These are phyloP conservation scores for Mythimna ferrago DNA, from an alignment of 2,888 invertebrate species.

Conservation along the genomic window DNA sequence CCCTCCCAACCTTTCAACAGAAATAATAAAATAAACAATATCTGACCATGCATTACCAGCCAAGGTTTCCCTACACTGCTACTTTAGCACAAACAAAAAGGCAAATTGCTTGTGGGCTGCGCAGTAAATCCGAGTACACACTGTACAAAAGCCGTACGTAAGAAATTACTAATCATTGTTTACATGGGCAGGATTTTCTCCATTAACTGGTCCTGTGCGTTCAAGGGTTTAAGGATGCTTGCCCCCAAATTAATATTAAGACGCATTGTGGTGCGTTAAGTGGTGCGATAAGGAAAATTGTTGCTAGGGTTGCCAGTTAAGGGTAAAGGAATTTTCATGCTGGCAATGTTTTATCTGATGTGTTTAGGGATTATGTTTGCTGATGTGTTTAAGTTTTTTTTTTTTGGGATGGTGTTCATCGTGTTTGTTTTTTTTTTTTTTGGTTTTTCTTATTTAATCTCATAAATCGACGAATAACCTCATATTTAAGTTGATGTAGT, in stretches of 20 bases:
- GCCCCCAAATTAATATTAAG: conserved; percentile 68
- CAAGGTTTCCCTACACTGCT: neutral
- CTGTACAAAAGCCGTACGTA: neutral
- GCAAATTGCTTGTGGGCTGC: neutral
- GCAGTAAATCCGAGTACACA: conserved; percentile 6
- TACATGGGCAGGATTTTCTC: conserved; percentile 56
- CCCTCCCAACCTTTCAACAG: neutral
- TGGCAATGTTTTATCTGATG: neutral
- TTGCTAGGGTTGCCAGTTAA: conserved; percentile 35
- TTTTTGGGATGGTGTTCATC: neutral
- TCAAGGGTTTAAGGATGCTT: conserved; percentile 54
- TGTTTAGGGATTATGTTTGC: neutral
- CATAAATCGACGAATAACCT: too few species aligned
- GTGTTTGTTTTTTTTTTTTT: too few species aligned
- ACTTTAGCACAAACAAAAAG: neutral
- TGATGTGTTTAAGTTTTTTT: neutral
- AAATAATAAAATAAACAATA: neutral
- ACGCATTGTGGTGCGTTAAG: conserved; percentile 59
- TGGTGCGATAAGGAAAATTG: conserved; percentile 61
- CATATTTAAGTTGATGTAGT: too few species aligned
- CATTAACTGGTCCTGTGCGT: conserved; percentile 58
- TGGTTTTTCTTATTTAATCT: too few species aligned
- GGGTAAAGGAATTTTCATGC: conserved; percentile 2
- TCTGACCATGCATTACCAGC: neutral
- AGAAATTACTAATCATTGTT: conserved; percentile 59